phyloP scores from a whole-genome alignment of 2,888 invertebrate species.

The Actias luna region DNA sequence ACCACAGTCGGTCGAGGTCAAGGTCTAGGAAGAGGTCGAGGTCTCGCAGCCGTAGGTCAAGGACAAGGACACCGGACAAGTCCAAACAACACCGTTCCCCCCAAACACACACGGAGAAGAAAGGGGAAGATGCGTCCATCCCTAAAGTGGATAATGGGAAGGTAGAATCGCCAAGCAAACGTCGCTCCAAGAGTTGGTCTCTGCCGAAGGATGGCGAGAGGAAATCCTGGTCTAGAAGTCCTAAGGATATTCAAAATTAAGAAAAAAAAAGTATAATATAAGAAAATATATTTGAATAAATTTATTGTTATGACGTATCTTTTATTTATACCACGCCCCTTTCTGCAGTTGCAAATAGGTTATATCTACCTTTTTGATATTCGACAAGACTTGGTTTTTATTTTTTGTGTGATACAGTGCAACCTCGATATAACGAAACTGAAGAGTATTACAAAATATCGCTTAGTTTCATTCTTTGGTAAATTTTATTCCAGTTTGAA shows the following conservation, averaged over 20 bases:
- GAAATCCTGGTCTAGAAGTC: slow-evolving; percentile 81
- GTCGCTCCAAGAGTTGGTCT: slow-evolving; percentile 83
- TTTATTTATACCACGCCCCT: too few relatives aligned
- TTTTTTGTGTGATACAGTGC: too few relatives aligned
- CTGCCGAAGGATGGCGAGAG: slow-evolving; percentile 75
- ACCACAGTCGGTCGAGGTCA: slow-evolving; percentile 57
- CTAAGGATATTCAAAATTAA: slow-evolving; percentile 40
- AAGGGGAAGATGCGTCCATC: background rate
- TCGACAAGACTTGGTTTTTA: too few relatives aligned
- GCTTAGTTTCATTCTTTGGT: too few relatives aligned
- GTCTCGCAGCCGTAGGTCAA: slow-evolving; percentile 42
- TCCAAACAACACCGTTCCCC: slow-evolving; percentile 10
- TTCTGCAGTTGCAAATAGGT: too few relatives aligned
- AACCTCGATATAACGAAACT: too few relatives aligned
- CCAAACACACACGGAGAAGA: background rate
- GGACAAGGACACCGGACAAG: slow-evolving; percentile 39
- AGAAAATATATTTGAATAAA: background rate
- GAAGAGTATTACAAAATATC: too few relatives aligned
- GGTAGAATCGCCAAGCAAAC: slow-evolving; percentile 26
- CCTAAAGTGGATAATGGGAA: slow-evolving; percentile 32
- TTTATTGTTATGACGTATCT: background rate
- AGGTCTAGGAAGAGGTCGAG: slow-evolving; percentile 49
- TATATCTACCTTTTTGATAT: too few relatives aligned
- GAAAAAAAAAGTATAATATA: too few relatives aligned
- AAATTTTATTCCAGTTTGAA: too few relatives aligned